Conservation (phyloP, 2,113 vertebrate genomes). For the Pungitius pungitius region DNA sequence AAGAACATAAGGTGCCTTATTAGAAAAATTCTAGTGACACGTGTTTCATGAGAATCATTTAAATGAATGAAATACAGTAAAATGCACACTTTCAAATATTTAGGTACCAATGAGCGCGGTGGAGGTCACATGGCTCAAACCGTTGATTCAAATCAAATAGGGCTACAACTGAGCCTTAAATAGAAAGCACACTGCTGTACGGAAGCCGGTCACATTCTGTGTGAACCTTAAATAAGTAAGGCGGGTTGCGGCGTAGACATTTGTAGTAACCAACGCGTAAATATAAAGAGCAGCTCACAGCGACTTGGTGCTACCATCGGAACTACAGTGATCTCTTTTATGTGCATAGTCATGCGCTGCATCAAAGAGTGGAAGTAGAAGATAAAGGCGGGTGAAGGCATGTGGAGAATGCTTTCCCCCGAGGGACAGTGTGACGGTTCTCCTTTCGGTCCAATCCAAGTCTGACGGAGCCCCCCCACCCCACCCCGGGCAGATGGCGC, state of each 20-base stretch:
- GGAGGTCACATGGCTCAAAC: background rate
- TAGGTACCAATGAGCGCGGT: slow-evolving; percentile 25
- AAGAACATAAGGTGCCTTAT: slow-evolving; percentile 63
- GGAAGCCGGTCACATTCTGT: slow-evolving; percentile 41
- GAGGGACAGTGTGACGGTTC: background rate
- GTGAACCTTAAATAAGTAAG: slow-evolving; percentile 28
- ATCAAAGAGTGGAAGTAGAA: background rate
- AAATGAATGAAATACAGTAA: slow-evolving; percentile 54
- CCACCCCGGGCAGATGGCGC: background rate
- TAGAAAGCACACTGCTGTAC: background rate
- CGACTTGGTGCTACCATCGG: slow-evolving; percentile 4
- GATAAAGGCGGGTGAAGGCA: slow-evolving; percentile 53
- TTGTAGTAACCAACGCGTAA: slow-evolving; percentile 7
- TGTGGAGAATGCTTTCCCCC: slow-evolving; percentile 3
- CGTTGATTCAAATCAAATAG: slow-evolving; percentile 9
- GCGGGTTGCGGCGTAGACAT: slow-evolving; percentile 3
- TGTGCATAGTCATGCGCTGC: slow-evolving; percentile 16
- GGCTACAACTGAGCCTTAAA: slow-evolving; percentile 8
- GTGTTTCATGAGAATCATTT: slow-evolving; percentile 44
- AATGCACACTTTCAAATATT: slow-evolving; percentile 36
- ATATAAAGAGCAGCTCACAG: background rate
- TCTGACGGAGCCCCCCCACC: background rate
- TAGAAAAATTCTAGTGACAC: slow-evolving; percentile 38
- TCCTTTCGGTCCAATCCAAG: background rate
- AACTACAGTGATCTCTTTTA: slow-evolving; percentile 2